Evolutionary conservation across 2,113 vertebrate genomes (phyloP), one percentile per base, ranked within the genome.

Genomic region (Himantopus leucocephalus): DNA sequence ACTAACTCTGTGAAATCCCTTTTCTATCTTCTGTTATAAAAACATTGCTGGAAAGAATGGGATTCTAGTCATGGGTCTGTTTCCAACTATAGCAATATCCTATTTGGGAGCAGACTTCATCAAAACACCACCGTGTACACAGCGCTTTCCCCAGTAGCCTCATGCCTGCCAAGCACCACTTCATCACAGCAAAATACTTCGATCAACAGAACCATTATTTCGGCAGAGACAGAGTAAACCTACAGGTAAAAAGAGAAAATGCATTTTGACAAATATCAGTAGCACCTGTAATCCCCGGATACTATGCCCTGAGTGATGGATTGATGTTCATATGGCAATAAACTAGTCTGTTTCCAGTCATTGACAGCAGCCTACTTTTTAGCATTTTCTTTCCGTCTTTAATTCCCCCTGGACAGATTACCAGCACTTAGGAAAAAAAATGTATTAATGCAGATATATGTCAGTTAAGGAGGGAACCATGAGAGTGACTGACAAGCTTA

Each of bases 31-130:
- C 53, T 67, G 7, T 26, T 14, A 10, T 37, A 67, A 63, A 71
- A 68, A 48, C 0, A 0, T 1, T 1, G 18, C 15, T 22, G 15
- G 32, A 26, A 87, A 20, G 22, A 26, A 75, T 26, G 8, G 8
- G 0, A 8, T 32, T 20, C 27, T 9, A 4, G 19, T 23, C 22
- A 22, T 6, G 52, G 0, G 9, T 82, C 13, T 62, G 0, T 11
- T 52, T 66, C 22, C n/a, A 58, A 10, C 4, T 60, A 35, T 32
- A 52, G 32, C 6, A 45, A 48, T 5, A 45, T 3, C 27, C 24
- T 37, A 0, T 35, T 10, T 53, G 37, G 52, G 47, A 84, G 9
- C 24, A 68, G 52, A 35, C 9, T 63, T 37, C 64, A 63, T 59
- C 37, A 34, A 32, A 78, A 30, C 21, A 16, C 45, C 32, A 32